phyloP scores from a whole-genome alignment of 1,140 invertebrate species.

The Portunus trituberculatus region DNA sequence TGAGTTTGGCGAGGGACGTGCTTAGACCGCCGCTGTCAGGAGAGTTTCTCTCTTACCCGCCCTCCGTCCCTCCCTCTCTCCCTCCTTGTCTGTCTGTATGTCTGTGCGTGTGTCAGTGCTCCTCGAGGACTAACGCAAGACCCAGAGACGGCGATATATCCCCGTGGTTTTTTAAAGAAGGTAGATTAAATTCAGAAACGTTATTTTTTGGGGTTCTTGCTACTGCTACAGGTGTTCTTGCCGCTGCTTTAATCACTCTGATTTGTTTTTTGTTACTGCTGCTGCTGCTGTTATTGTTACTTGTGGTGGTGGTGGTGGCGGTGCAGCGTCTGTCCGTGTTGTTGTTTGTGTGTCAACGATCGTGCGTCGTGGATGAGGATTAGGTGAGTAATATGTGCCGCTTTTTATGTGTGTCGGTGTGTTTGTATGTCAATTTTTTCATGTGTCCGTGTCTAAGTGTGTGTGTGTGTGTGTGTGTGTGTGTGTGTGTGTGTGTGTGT shows the following conservation, averaged over 20 bases:
- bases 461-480: constrained; percentile 18
- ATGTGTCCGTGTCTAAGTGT: background rate
- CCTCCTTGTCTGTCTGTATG: background rate
- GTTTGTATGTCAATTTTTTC: background rate
- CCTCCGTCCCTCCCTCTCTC: background rate
- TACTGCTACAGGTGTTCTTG: background rate
- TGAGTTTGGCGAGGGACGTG: constrained; percentile 16
- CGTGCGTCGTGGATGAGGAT: background rate
- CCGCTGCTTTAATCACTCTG: too few relatives aligned
- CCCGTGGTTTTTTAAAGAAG: too few relatives aligned
- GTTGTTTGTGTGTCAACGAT: background rate
- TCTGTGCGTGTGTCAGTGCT: background rate
- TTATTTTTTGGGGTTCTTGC: background rate
- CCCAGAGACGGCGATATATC: background rate
- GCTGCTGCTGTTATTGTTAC: background rate
- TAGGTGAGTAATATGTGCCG: background rate
- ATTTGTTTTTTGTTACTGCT: background rate
- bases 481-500: constrained; percentile 20
- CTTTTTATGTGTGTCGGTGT: background rate
- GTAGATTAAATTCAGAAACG: too few relatives aligned
- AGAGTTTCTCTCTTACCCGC: background rate
- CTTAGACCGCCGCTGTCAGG: background rate
- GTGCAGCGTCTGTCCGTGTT: background rate
- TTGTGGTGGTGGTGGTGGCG: background rate
- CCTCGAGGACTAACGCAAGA: background rate